Evolutionary conservation across 2,888 invertebrate species (phyloP), one percentile per base, ranked within the genome.

Genomic region (Trichopoda pennipes): DNA sequence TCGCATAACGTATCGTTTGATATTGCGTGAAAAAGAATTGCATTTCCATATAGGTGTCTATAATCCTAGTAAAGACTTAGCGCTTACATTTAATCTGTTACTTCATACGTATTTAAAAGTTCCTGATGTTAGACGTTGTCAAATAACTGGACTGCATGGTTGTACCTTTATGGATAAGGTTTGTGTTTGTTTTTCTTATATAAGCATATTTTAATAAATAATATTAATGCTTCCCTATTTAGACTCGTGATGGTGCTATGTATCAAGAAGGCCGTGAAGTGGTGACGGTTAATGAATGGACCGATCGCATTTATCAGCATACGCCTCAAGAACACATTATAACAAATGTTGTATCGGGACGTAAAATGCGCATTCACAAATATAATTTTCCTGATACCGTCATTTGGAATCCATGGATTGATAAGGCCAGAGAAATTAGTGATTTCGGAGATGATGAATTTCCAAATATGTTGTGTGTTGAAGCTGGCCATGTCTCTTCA

Each of bases 361-460:
- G 97, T 82, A 97, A 97, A 92, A 96, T 98, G 96, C 93, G 96
- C 89, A 94, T 98, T 89, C 96, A 96, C 91, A 98, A 98, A 92
- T 96, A 96, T 91, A 98, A 98, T 92, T 96, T 98, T 90, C 97
- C 98, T 1, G 98, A 98, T 89, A 97, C 98, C 81, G 98, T 98
- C 85, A 94, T 98, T 85, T 99, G 98, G 98, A 98, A 98, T 93
- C 98, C 98, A 0, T 98, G 98, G 98, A 92, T 95, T 85, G 97
- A 98, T 87, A 96, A 96, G 91, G 98, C 98, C 32, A 95, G 96
- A 87, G 97, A 97, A 90, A 96, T 98, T 92, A 93, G 94, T 3
- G 98, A 98, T 92, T 97, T 98, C 91, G 98, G 97, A n/a, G 97
- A 98, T 91, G 97, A 98, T 88, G 98, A 98, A 92, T 98, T 97